Evolutionary conservation across 2,113 vertebrate species (phyloP).

Genomic region (Phalacrocorax brasilianus): DNA sequence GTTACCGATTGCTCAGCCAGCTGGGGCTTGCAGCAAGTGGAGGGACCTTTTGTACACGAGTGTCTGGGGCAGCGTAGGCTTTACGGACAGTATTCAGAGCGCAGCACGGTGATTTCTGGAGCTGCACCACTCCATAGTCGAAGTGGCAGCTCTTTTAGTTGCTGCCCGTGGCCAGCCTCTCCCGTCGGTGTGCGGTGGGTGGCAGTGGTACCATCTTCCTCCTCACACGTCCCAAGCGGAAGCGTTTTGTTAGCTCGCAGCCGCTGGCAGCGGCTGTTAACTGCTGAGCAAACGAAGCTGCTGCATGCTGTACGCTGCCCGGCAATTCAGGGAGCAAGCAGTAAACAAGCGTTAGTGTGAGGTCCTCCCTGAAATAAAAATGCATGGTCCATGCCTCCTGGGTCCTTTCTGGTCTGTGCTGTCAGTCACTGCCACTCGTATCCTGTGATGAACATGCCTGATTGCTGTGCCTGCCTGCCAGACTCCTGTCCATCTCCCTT

Average conservation of each 20-base stretch:
- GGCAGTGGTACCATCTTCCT: background rate
- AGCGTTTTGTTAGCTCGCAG: background rate
- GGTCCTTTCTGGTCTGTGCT: background rate
- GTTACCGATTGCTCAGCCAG: background rate
- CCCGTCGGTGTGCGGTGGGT: background rate
- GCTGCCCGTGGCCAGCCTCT: background rate
- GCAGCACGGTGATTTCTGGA: background rate
- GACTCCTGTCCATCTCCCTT: background rate
- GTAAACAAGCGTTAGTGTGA: no score
- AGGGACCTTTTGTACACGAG: fast-evolving
- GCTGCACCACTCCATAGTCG: background rate
- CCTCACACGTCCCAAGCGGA: background rate
- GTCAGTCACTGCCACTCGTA: background rate
- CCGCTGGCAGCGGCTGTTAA: background rate
- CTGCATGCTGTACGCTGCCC: background rate
- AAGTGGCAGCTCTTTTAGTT: background rate
- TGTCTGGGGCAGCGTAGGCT: background rate
- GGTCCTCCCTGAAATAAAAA: background rate
- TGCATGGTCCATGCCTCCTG: background rate
- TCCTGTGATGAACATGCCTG: fast-evolving
- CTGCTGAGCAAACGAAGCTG: background rate
- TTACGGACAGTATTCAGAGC: background rate
- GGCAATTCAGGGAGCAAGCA: background rate
- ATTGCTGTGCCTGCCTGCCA: background rate
- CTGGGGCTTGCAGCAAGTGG: no score